Conservation (phyloP, 2,797 vertebrate genomes). For the Corythornis leucogaster region DNA sequence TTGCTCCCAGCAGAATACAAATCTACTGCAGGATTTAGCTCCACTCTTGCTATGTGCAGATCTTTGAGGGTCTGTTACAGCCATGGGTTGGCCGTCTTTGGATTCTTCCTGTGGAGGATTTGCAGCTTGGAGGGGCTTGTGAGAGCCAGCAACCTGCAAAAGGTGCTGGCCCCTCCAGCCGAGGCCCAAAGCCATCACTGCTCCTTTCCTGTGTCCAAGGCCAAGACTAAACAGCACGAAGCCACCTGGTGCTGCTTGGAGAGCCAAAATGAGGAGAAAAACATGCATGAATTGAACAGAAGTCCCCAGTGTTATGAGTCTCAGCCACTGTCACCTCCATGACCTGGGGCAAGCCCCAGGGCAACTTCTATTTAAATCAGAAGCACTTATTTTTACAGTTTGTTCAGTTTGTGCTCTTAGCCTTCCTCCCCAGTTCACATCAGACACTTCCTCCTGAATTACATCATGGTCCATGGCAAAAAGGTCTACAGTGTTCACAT, state of each 20-base stretch:
- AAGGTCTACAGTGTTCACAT: rapidly evolving
- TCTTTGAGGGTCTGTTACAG: not conserved
- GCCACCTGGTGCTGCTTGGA: conserved; percentile 30
- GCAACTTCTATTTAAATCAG: not conserved
- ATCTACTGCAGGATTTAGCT: not conserved
- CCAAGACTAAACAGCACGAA: not conserved
- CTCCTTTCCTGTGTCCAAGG: not conserved
- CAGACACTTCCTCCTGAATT: not conserved
- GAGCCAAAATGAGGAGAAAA: conserved; percentile 20
- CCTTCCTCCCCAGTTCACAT: not conserved
- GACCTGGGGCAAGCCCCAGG: not conserved
- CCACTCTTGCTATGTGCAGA: not conserved
- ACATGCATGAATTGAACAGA: not conserved
- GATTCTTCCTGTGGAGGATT: not conserved
- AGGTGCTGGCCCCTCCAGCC: not conserved
- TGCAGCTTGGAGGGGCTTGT: not conserved
- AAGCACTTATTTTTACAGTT: not conserved
- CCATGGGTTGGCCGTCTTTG: not conserved
- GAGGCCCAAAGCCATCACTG: not conserved
- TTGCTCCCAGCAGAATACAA: not conserved
- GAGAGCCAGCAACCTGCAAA: not conserved
- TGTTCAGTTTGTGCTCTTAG: not conserved
- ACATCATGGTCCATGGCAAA: not conserved
- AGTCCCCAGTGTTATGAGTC: not conserved
- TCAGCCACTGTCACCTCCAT: not conserved